Evolutionary conservation across 1,140 invertebrate species (phyloP).

Genomic region (Orussus abietinus): DNA sequence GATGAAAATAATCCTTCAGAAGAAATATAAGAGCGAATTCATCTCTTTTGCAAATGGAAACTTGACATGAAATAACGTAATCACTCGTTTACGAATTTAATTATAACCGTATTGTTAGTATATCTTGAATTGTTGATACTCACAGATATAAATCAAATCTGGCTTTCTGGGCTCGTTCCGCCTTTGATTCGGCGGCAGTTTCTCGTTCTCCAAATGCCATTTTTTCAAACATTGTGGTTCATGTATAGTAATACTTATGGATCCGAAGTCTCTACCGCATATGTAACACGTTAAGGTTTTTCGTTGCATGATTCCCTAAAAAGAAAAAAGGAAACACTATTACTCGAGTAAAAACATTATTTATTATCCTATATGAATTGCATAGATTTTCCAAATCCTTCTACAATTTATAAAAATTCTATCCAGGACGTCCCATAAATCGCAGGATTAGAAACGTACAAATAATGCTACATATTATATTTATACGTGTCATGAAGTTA

Average conservation of each 20-base stretch:
- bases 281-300: slow-evolving; percentile 64
- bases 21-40: no score
- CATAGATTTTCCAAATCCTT: no score
- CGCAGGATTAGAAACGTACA: no score
- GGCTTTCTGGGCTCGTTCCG: slow-evolving; percentile 62
- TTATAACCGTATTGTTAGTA: no score
- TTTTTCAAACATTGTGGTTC: slow-evolving; percentile 75
- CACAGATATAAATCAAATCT: slow-evolving; percentile 55
- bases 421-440: no score
- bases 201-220: slow-evolving; percentile 67
- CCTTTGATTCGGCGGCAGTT: slow-evolving; percentile 58
- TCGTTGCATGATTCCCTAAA: slow-evolving; percentile 22
- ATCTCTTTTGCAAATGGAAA: neutral
- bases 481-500: no score
- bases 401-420: no score
- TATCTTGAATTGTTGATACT: slow-evolving; percentile 21
- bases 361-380: no score
- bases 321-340: neutral
- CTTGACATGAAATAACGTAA: slow-evolving; percentile 1
- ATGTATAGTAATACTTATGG: slow-evolving; percentile 68
- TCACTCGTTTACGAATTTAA: slow-evolving; percentile 9
- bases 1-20: no score
- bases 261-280: slow-evolving; percentile 70
- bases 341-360: neutral
- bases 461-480: no score